phyloP scores from a whole-genome alignment of 1,140 invertebrate genomes.

The Hormaphis cornu region DNA sequence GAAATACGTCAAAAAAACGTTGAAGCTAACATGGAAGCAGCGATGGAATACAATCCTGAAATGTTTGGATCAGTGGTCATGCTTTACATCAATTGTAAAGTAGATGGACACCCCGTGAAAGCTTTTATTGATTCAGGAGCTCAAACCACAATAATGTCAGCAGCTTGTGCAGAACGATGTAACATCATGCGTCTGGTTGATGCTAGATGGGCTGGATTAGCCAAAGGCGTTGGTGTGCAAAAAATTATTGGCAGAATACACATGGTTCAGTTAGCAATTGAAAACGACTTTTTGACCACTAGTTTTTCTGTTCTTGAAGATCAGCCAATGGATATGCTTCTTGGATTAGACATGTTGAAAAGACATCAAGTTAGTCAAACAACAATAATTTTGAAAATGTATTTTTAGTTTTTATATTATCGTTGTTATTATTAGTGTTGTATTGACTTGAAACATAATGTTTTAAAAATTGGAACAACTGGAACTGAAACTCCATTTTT shows the following conservation, averaged over 20 bases:
- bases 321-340: conserved; percentile 96
- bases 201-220: conserved; percentile 85
- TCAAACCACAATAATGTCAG: conserved; percentile 90
- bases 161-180: conserved; percentile 83
- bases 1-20: conserved; percentile 94
- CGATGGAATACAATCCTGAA: conserved; percentile 96
- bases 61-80: conserved; percentile 95
- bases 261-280: conserved; percentile 94
- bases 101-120: conserved; percentile 92
- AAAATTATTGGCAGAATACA: conserved; percentile 92
- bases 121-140: conserved; percentile 96
- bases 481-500: conserved; percentile 86
- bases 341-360: conserved; percentile 95
- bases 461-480: conserved; percentile 88
- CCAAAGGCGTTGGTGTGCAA: conserved; percentile 89
- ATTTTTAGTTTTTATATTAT: conserved; percentile 10
- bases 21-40: conserved; percentile 96
- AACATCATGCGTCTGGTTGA: conserved; percentile 94
- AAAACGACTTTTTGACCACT: conserved; percentile 83
- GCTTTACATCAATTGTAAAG: conserved; percentile 92
- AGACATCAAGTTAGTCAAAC: conserved; percentile 67
- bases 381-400: neutral
- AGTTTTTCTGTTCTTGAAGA: conserved; percentile 97
- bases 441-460: conserved; percentile 84
- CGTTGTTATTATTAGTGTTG: conserved; percentile 56